Base-by-base conservation (phyloP, 2,797 vertebrate genomes). In the Sparus aurata region DNA sequence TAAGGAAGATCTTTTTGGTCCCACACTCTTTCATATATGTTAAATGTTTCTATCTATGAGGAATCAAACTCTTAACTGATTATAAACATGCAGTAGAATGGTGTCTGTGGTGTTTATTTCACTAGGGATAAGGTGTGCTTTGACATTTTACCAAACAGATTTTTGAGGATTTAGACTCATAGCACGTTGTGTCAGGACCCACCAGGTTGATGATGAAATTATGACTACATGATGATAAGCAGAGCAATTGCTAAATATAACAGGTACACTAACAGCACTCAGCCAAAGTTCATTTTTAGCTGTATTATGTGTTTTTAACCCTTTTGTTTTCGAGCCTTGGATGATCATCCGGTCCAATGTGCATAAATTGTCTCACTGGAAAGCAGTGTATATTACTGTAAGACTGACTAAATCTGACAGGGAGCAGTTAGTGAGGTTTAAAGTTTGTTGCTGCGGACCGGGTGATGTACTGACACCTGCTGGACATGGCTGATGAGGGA, bases 401-500 rank as follows among this genome's bases (percentile, higher is more conserved):
- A 38, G 1, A 43, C 12, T 62, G 18, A 50, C 12, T 59, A 30
- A 61, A 73, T 53, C n/a, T 82, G 50, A 69, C 12, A 20, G 2
- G 20, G 22, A 65, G 22, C 27, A 12, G 8, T 66, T 45, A 43
- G n/a, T 62, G 20, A 66, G 25, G 41, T 65, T 49, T 57, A 16
- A 50, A 71, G 30, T 73, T 67, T 16, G 75, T 8, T 53, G 4
- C 54, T 68, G 41, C n/a, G 70, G 69, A 49, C 38, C 63, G n/a
- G 71, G 64, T 34, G 4, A 18, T 74, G 41, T 68, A 38, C 61
- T 86, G 87, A 78, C 88, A 77, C 71, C 89, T 85, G 50, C 60
- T 86, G 86, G 87, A 27, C 30, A 46, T 63, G 62, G 17, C 57
- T 60, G 20, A 22, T 58, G 54, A 78, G 9, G 11, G 0, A 20